Evolutionary conservation across 2,797 vertebrate species (phyloP).

Genomic region (Ciconia nigra): DNA sequence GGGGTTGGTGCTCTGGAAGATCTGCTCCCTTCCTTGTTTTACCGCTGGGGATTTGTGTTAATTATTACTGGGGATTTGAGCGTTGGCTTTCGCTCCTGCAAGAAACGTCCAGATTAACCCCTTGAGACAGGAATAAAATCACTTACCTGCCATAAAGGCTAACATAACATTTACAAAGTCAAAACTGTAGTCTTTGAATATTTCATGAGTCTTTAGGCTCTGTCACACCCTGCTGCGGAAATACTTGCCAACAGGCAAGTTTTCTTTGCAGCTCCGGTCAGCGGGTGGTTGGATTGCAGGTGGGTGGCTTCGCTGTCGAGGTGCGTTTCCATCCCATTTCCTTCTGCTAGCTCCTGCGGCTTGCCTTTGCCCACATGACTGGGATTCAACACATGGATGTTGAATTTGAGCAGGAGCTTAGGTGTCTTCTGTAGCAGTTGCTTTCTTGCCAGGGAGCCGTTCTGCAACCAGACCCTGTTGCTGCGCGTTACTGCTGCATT

Average conservation of each 20-base stretch:
- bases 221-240: not conserved
- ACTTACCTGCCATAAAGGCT: not conserved
- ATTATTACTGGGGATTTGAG: not conserved
- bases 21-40: not conserved
- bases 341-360: not conserved
- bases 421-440: not conserved
- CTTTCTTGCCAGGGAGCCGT: not conserved
- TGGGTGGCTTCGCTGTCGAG: not conserved
- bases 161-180: not conserved
- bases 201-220: not conserved
- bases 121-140: not conserved
- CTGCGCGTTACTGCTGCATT: not conserved
- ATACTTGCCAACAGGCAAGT: not conserved
- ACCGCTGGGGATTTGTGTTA: not conserved
- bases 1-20: not conserved
- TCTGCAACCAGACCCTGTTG: rapidly evolving
- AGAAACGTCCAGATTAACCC: not conserved
- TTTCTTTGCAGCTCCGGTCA: not conserved
- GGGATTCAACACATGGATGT: not conserved
- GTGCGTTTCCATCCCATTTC: not conserved
- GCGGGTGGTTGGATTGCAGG: not conserved
- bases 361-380: not conserved
- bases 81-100: not conserved
- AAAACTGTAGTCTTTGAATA: not conserved
- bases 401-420: not conserved